Conservation (phyloP, 1,140 invertebrate species). For the Probaryconus sp. region DNA sequence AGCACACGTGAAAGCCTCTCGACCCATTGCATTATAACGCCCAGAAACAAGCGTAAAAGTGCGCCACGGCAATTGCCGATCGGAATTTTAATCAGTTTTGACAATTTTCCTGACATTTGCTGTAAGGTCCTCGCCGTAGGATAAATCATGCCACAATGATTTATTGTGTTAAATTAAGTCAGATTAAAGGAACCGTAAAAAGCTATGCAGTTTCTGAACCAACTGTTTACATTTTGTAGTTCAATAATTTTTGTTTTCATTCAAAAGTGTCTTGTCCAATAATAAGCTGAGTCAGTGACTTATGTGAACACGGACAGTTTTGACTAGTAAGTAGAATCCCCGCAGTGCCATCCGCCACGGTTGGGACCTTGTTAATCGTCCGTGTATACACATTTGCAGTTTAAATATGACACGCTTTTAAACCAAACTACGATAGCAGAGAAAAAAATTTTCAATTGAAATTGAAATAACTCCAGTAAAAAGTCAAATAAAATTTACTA, state of each 20-base stretch:
- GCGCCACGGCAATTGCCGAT: slow-evolving; percentile 36
- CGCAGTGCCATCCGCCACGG: slow-evolving; percentile 59
- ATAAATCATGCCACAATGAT: slow-evolving; percentile 33
- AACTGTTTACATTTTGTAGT: not conserved
- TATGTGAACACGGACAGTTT: slow-evolving; percentile 62
- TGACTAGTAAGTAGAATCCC: slow-evolving; percentile 66
- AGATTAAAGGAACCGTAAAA: slow-evolving; percentile 31
- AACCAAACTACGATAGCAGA: no score
- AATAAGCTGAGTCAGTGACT: slow-evolving; percentile 64
- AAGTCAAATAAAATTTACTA: no score
- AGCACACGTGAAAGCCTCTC: slow-evolving; percentile 14
- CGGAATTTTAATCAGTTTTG: slow-evolving; percentile 51
- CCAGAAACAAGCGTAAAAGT: slow-evolving; percentile 29
- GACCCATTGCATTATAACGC: slow-evolving; percentile 39
- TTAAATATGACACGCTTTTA: slow-evolving; percentile 52
- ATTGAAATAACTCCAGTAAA: no score
- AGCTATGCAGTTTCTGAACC: no score
- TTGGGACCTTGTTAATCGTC: slow-evolving; percentile 66
- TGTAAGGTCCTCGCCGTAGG: slow-evolving; percentile 3
- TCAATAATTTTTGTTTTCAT: slow-evolving; percentile 40
- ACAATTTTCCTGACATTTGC: slow-evolving; percentile 39
- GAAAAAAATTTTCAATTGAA: no score
- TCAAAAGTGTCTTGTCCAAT: slow-evolving; percentile 58
- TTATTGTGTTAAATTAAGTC: slow-evolving; percentile 33
- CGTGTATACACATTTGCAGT: slow-evolving; percentile 52